Base-by-base conservation (phyloP, 2,113 vertebrate genomes). In the Corythornis cristatus region DNA sequence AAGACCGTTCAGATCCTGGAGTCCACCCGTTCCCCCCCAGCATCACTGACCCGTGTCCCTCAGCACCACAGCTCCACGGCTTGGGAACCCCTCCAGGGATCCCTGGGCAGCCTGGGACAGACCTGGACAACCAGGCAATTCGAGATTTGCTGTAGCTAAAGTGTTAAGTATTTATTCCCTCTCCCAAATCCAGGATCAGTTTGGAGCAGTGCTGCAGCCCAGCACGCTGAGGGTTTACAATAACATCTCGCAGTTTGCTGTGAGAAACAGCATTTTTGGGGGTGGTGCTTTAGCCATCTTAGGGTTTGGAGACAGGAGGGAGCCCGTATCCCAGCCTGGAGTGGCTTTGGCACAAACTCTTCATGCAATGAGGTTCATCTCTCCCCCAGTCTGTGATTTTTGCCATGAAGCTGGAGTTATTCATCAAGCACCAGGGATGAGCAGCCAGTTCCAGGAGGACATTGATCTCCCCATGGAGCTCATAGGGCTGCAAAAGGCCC, bases 151-250 rank as follows among this genome's bases (percentile, higher is more conserved):
- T 15, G 0, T 4, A 7, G 16, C 43, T 60, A 3, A 56, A 54
- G 13, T 0, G 16, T 22, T 31, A 3, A 9, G 43, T 7, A 1
- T n/a, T 45, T 50, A 8, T 23, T n/a, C 19, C n/a, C 48, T 5
- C 54, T 17, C 29, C 20, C 21, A 16, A 22, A 31, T 2, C 28
- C 64, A 21, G 31, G 2, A 23, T 6, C 15, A 7, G 13, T 57
- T 62, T 15, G 11, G 29, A 35, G 37, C 64, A 64, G 53, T 5
- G 14, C 35, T 54, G 6, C 7, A 5, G 50, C 43, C 54, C 6
- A n/a, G 57, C 43, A 22, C 0, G 0, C 73, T 31, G 26, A 25
- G 12, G 35, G 13, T 37, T 40, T 46, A 26, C 71, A 12, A 22
- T 9, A 46, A 54, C 60, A 35, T 15, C 11, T 45, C 28, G 4